Evolutionary conservation across 1,140 invertebrate species (phyloP).

Genomic region (Drosophila obscura): DNA sequence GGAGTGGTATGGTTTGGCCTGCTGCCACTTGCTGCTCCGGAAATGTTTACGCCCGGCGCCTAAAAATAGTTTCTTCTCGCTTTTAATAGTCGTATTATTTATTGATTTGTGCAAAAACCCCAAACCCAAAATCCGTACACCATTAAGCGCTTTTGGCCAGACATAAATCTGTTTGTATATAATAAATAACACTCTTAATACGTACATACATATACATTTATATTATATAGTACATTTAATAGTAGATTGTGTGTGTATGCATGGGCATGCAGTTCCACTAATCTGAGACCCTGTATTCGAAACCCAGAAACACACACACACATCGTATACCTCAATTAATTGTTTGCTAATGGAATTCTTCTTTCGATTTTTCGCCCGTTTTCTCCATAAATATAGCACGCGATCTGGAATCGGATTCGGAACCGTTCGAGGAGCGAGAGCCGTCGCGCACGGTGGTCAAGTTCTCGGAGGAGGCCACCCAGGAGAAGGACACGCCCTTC

Average conservation of each 20-base stretch:
- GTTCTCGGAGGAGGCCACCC: constrained; percentile 92
- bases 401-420: constrained; percentile 87
- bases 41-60: constrained; percentile 60
- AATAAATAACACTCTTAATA: constrained; percentile 42
- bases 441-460: constrained; percentile 93
- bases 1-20: background rate
- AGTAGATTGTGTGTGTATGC: constrained; percentile 28
- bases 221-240: constrained; percentile 1
- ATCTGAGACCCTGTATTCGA: constrained; percentile 9
- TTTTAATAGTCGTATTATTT: constrained; percentile 60
- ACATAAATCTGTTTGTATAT: constrained; percentile 53
- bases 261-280: constrained; percentile 50
- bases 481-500: constrained; percentile 94
- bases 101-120: constrained; percentile 51
- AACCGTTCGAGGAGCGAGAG: constrained; percentile 91
- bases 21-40: background rate
- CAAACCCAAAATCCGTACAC: constrained; percentile 46
- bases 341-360: constrained; percentile 33
- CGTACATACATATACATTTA: constrained; percentile 9
- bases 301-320: background rate
- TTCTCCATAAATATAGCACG: constrained; percentile 53
- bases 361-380: constrained; percentile 26
- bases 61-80: constrained; percentile 50
- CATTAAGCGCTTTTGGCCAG: constrained; percentile 45
- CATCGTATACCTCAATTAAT: background rate